Evolutionary conservation across 2,888 invertebrate genomes (phyloP).

Genomic region (Eupithecia dodoneata): DNA sequence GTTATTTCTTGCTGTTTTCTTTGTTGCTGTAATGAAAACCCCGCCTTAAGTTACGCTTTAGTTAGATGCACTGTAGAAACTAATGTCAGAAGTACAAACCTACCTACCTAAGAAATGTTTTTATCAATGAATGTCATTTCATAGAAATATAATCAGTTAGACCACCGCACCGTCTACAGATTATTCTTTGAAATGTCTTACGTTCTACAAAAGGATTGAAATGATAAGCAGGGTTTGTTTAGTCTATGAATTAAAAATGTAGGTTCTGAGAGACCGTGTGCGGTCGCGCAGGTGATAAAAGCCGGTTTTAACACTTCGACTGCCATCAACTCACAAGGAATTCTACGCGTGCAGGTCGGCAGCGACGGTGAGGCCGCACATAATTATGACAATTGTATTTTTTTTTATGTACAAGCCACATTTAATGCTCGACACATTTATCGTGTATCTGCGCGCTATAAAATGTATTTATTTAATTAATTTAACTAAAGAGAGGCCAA

Average conservation of each 20-base stretch:
- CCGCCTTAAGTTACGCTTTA: not conserved
- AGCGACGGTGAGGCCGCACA: too few species aligned
- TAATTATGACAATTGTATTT: too few species aligned
- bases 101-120: not conserved
- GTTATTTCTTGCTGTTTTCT: not conserved
- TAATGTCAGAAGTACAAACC: not conserved
- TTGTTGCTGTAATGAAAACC: not conserved
- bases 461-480: too few species aligned
- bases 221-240: constrained; percentile 4
- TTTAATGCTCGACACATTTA: too few species aligned
- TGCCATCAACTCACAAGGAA: too few species aligned
- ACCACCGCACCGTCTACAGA: not conserved
- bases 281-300: not conserved
- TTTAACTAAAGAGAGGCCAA: too few species aligned
- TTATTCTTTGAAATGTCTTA: not conserved
- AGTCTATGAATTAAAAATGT: constrained; percentile 9
- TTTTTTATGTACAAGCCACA: too few species aligned
- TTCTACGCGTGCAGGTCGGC: too few species aligned
- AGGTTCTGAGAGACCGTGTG: not conserved
- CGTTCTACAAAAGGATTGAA: not conserved
- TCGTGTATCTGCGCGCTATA: too few species aligned
- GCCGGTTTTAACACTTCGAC: not conserved
- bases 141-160: not conserved
- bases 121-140: not conserved
- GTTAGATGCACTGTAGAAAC: not conserved